Evolutionary conservation across 2,113 vertebrate genomes (phyloP).

Genomic region (Hiodon alosoides): DNA sequence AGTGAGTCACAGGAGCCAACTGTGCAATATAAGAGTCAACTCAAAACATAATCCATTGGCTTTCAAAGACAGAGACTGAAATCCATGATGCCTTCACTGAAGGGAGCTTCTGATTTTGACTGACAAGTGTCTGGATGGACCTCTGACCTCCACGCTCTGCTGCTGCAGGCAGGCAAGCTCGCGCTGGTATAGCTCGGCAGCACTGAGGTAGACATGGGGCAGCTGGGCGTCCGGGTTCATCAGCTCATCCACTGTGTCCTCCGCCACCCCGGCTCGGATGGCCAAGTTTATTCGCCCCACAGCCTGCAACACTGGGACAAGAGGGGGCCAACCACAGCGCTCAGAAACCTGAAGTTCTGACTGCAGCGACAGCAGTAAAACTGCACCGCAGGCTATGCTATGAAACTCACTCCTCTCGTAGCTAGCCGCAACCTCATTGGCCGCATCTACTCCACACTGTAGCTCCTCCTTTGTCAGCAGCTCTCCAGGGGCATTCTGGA

Average conservation of each 20-base stretch:
- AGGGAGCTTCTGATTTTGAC: too few species aligned
- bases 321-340: background rate
- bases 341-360: too few species aligned
- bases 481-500: constrained; percentile 64
- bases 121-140: background rate
- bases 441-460: constrained; percentile 76
- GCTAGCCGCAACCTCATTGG: constrained; percentile 71
- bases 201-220: constrained; percentile 79
- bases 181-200: constrained; percentile 85
- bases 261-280: constrained; percentile 69
- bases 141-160: constrained; percentile 77
- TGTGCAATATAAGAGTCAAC: too few species aligned
- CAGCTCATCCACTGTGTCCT: constrained; percentile 80
- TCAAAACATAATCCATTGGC: too few species aligned
- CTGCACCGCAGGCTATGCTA: background rate
- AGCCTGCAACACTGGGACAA: constrained; percentile 69
- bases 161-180: constrained; percentile 87
- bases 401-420: constrained; percentile 73
- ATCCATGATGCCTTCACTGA: background rate
- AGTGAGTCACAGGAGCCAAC: too few species aligned
- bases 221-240: constrained; percentile 90
- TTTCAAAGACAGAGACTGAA: background rate
- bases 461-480: constrained; percentile 84
- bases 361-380: background rate
- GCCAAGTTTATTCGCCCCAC: constrained; percentile 82